Evolutionary conservation across 1,140 invertebrate species (phyloP), one percentile per base, ranked within the genome.

Genomic region (Campoletis sonorensis): DNA sequence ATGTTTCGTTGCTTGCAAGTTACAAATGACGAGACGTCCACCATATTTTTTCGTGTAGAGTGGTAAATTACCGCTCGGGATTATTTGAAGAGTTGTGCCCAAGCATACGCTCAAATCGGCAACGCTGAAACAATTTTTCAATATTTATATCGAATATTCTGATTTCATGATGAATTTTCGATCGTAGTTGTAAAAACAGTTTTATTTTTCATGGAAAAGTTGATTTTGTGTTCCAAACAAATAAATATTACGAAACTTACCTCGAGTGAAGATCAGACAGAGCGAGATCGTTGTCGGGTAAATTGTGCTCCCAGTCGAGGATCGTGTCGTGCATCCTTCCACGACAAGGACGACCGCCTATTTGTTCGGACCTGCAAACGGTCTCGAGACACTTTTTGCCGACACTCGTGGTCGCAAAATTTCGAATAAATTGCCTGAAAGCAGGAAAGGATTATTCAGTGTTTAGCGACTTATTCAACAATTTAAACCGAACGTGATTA

Each of bases 261-360:
- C 95, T 96, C 67, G 97, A 97, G 93, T 99, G 95, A 92, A 96
- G 94, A 84, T 98, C 95, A 23, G 98, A 96, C 91, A 97, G 93
- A 68, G 96, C 93, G 21, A 99, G 92, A 90, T 99, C 98, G 88
- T 95, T 95, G 84, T 97, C 95, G 21, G 99, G 99, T 80, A 99
- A 93, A 91, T 96, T 96, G 89, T 98, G 96, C 89, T 99, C 98
- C 99, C 99, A 99, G 92, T 99, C 99, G n/a, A 99, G 92, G 79
- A 99, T 97, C 37, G 96, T 98, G 91, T 99, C 99, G 83, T 95
- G 93, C 67, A 99, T 92, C 82, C 96, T 95, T 30, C 98, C 98
- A 81, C 98, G 93, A 88, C 97, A 98, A 4, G 94, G 93, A 81
- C 96, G 92, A 33, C 94, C 94, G 67, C 94, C 94, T 72, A 92